Conservation (phyloP, 2,888 invertebrate species). For the Sycophila texana region DNA sequence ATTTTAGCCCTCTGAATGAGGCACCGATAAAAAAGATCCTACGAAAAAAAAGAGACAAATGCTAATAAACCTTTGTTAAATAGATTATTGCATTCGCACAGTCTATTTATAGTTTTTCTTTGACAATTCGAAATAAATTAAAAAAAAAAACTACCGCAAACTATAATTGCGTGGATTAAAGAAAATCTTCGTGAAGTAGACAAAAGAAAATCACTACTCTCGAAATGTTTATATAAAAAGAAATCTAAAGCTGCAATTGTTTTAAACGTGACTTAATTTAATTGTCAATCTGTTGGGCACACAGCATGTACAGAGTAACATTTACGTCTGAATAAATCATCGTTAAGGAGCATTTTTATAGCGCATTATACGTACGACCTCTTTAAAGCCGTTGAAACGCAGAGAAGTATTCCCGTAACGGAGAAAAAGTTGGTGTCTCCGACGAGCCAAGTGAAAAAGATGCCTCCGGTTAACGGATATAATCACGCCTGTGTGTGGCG, state of each 20-base stretch:
- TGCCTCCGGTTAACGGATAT: conserved; percentile 1
- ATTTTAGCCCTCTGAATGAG: conserved; percentile 13
- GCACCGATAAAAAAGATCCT: conserved; percentile 3
- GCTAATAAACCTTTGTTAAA: not conserved
- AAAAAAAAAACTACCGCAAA: not conserved
- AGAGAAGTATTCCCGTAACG: not conserved
- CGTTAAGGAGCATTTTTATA: not conserved
- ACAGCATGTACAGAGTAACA: not conserved
- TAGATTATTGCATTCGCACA: not conserved
- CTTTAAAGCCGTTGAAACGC: conserved; percentile 11
- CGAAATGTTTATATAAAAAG: not conserved
- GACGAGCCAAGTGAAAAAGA: conserved; percentile 5
- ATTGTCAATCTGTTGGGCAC: too few species aligned
- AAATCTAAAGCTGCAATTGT: too few species aligned
- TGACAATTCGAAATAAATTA: not conserved
- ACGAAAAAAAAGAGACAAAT: not conserved
- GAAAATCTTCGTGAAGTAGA: too few species aligned
- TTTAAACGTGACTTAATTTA: too few species aligned
- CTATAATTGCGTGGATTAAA: too few species aligned
- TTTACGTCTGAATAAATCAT: not conserved
- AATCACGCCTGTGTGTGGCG: conserved; percentile 15
- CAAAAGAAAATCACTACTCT: not conserved
- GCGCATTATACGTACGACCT: not conserved
- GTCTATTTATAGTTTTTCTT: not conserved
- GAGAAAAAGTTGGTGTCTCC: conserved; percentile 6